Evolutionary conservation across 2,113 vertebrate genomes (phyloP).

Genomic region (Oophaga pumilio): DNA sequence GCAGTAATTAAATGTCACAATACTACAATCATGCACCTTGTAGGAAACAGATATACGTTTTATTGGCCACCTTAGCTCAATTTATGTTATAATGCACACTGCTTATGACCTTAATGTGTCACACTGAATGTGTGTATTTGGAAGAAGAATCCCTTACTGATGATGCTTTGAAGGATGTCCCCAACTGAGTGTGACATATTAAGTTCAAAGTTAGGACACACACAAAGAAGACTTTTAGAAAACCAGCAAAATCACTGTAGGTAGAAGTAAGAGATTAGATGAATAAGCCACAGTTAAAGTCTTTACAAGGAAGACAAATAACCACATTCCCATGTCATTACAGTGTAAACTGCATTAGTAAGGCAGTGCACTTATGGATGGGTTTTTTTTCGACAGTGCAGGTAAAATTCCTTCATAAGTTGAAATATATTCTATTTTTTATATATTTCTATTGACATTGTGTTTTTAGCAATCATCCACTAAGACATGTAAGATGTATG

Average conservation of each 20-base stretch:
- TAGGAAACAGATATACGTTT: neutral
- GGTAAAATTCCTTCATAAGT: neutral
- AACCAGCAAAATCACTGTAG: conserved; percentile 6
- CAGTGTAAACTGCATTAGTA: neutral
- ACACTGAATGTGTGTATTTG: conserved; percentile 44
- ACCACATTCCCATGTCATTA: neutral
- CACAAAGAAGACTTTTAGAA: neutral
- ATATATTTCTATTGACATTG: no score
- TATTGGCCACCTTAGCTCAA: neutral
- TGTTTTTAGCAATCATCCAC: no score
- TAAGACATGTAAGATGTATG: no score
- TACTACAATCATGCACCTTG: neutral
- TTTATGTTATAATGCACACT: conserved; percentile 27
- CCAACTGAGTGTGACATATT: conserved; percentile 55
- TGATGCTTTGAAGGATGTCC: conserved; percentile 44
- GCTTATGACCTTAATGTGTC: conserved; percentile 54
- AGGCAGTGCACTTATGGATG: neutral
- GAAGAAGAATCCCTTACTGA: conserved; percentile 43
- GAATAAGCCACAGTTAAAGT: neutral
- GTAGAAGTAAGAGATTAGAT: conserved; percentile 20
- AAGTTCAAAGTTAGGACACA: conserved; percentile 54
- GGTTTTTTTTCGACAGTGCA: neutral
- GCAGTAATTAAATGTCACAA: neutral
- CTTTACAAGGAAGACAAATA: conserved; percentile 8
- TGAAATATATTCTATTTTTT: no score